These are phyloP conservation scores for Thunnus maccoyii DNA, from an alignment of 2,113 vertebrate species.

Conservation along the genomic window DNA sequence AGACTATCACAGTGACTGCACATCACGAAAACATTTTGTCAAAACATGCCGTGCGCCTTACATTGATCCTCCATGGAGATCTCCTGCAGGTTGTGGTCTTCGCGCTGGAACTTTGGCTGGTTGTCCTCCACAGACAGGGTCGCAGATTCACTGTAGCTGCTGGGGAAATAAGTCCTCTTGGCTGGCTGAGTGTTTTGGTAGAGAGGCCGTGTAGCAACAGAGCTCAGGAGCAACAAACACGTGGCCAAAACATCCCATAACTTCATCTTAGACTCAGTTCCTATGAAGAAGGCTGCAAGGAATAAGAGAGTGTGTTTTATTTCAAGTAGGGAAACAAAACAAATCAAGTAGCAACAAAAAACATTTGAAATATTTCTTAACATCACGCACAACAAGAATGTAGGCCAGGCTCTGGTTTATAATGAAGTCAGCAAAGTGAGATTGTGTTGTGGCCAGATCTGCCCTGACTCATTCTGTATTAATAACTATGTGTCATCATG, in stretches of 20 bases:
- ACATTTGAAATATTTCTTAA: not conserved
- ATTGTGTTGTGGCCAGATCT: constrained; percentile 34
- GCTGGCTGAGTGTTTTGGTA: constrained; percentile 88
- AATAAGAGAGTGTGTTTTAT: constrained; percentile 2
- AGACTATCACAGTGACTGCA: not conserved
- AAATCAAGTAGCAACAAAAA: not conserved
- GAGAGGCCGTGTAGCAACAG: constrained; percentile 92
- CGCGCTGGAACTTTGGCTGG: constrained; percentile 78
- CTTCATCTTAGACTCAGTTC: constrained; percentile 99
- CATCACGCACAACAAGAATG: not conserved
- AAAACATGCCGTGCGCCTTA: constrained; percentile 69
- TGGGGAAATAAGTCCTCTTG: constrained; percentile 82
- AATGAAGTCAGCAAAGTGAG: constrained; percentile 56
- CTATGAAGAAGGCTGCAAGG: constrained; percentile 90
- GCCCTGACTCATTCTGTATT: constrained; percentile 68
- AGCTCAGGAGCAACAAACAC: constrained; percentile 98
- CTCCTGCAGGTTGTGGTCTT: constrained; percentile 75
- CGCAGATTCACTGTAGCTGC: constrained; percentile 87
- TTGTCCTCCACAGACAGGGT: constrained; percentile 81
- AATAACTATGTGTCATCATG: constrained; percentile 72
- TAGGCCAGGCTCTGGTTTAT: constrained; percentile 39
- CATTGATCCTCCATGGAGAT: constrained; percentile 82
- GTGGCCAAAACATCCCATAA: constrained; percentile 99
- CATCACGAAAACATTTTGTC: not conserved
- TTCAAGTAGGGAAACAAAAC: not conserved